Evolutionary conservation across 2,888 invertebrate species (phyloP), one percentile per base, ranked within the genome.

Genomic region (Phyllotreta cruciferae): DNA sequence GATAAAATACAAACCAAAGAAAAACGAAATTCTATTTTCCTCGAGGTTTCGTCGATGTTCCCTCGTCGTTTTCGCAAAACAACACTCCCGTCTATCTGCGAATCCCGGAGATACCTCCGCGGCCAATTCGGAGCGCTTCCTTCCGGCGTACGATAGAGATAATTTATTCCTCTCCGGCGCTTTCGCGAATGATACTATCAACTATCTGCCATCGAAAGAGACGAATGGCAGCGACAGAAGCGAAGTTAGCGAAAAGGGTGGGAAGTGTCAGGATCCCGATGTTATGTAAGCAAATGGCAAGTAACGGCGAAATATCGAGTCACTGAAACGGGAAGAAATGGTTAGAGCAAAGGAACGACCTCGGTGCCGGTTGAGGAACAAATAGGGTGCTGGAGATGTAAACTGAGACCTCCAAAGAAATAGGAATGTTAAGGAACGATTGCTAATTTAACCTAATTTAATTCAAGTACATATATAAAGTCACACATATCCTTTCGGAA

Each of bases 321-420:
- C 56, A 56, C 60, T 54, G 63, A 63, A 56, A 61, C 60, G 63
- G 56, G 65, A 65, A 60, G 66, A 64, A 62, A 68, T 64, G 60
- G 58, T 44, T 47, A 42, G 66, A 61, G 68, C 60, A 4, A 66
- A 66, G 62, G 63, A 68, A 68, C 64, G 64, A 54, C 55, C 36
- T 64, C 50, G 37, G 67, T 54, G 62, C 56, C 63, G 55, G 37
- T 39, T 70, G 62, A 70, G 67, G 71, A 71, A 74, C 4, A 24
- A 24, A 24, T 73, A 68, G 73, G 73, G 73, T 75, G 74, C 70
- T 66, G 70, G 72, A 67, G 39, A 71, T 66, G 72, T 70, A 71
- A 71, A 71, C 71, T 69, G 64, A 70, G 67, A 66, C 64, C 45
- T 53, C 61, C 36, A 63, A 61, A 35, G 61, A 60, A 66, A 34